A percentile compares a stretch with the other conserved stretches of the same genome.
Evolutionary conservation across 2,888 invertebrate species (phyloP).

Genomic region (Mantis religiosa): DNA sequence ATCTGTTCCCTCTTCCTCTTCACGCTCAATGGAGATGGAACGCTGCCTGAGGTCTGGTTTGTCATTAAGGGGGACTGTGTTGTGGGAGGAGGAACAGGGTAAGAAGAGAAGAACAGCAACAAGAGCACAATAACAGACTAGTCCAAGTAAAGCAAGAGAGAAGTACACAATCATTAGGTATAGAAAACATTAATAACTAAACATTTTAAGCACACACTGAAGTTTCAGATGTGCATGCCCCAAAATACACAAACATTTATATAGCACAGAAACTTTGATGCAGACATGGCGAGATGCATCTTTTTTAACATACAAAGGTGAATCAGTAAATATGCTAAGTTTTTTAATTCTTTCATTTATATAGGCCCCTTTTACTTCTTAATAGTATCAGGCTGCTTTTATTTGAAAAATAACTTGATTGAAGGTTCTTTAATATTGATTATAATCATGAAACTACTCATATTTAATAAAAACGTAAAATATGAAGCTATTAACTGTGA

Average conservation of each 20-base stretch:
- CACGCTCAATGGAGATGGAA: conserved; percentile 57
- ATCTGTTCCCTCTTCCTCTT: conserved; percentile 57
- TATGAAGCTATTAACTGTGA: no score
- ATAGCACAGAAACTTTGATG: background rate
- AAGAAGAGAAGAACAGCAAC: conserved; percentile 30
- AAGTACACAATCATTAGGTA: conserved; percentile 3
- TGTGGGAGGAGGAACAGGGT: conserved; percentile 21
- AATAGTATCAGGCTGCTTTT: no score
- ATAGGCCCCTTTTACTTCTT: no score
- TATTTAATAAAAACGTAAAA: no score
- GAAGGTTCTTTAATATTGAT: no score
- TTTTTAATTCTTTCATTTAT: no score
- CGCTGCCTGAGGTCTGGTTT: conserved; percentile 59
- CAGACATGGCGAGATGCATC: background rate
- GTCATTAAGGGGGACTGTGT: conserved; percentile 58
- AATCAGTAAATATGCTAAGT: no score
- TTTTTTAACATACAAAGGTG: background rate
- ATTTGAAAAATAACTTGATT: no score
- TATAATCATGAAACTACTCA: no score
- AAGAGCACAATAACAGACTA: conserved; percentile 22
- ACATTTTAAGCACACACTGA: conserved; percentile 6
- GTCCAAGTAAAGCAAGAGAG: background rate
- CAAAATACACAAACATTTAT: background rate
- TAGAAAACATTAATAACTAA: background rate
- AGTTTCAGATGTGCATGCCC: background rate